Evolutionary conservation across 1,140 invertebrate species (phyloP).

Genomic region (Philotrypesis tridentata): DNA sequence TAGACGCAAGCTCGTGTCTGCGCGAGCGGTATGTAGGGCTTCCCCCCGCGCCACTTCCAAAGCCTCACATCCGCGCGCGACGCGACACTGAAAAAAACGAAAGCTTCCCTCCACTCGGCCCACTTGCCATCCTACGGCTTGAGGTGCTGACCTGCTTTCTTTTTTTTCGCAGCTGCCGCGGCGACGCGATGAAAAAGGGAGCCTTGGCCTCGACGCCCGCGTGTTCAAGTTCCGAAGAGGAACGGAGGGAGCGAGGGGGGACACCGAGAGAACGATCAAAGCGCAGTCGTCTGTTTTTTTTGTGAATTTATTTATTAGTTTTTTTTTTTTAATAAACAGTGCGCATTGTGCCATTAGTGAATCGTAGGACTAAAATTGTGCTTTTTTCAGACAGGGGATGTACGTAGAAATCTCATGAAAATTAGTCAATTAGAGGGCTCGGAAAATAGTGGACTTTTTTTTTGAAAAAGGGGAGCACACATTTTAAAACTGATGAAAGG

Average conservation of each 20-base stretch:
- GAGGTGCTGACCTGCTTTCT: background rate
- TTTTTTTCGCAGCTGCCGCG: background rate
- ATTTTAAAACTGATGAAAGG: no score
- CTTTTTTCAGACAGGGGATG: no score
- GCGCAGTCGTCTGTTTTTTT: background rate
- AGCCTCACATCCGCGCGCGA: background rate
- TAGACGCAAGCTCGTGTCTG: no score
- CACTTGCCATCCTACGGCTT: constrained; percentile 1
- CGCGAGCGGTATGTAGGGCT: no score
- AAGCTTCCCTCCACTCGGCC: background rate
- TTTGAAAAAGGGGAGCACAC: no score
- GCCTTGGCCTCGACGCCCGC: constrained; percentile 5
- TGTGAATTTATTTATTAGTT: no score
- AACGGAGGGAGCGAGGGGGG: no score
- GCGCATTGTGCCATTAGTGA: no score
- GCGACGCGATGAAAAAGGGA: background rate
- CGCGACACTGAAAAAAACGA: background rate
- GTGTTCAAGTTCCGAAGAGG: background rate
- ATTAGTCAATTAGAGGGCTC: no score
- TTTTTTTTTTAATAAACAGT: background rate
- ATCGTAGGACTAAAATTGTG: no score
- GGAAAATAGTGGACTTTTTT: no score
- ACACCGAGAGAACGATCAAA: background rate
- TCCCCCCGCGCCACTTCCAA: background rate
- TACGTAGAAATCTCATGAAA: no score